Evolutionary conservation across 2,888 invertebrate genomes (phyloP).

Genomic region (Rhopalosiphum nymphaeae): DNA sequence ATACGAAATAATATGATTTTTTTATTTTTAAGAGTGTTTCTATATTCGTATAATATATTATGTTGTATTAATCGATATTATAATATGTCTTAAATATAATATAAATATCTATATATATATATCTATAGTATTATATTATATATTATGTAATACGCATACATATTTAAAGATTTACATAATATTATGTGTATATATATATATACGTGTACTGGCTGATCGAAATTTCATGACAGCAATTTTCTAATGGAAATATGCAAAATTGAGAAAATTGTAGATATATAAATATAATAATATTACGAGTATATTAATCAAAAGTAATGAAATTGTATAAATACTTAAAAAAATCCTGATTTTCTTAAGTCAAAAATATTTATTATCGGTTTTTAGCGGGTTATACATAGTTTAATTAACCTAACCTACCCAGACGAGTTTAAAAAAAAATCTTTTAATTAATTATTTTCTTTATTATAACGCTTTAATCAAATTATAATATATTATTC

Average conservation of each 20-base stretch:
- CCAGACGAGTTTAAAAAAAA: neutral
- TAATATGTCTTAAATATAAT: slow-evolving; percentile 27
- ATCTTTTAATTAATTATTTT: neutral
- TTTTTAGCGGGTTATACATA: neutral
- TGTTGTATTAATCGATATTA: slow-evolving; percentile 28
- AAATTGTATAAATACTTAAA: neutral
- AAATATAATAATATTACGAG: too few species aligned
- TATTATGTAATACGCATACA: slow-evolving; percentile 9
- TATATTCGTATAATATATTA: slow-evolving; percentile 30
- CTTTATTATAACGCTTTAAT: neutral
- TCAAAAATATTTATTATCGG: neutral
- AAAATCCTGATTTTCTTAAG: neutral
- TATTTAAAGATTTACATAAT: slow-evolving; percentile 12
- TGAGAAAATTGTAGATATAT: neutral
- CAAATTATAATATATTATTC: neutral
- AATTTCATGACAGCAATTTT: neutral
- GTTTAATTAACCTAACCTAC: neutral
- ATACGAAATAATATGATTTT: slow-evolving; percentile 58
- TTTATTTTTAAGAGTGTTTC: slow-evolving; percentile 61
- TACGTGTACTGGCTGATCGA: neutral
- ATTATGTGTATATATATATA: neutral
- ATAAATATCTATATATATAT: neutral
- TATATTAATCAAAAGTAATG: neutral
- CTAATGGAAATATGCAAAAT: neutral
- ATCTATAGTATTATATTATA: slow-evolving; percentile 1